These are phyloP conservation scores for Drosophila merina DNA, from an alignment of 2,888 invertebrate genomes.

Conservation along the genomic window DNA sequence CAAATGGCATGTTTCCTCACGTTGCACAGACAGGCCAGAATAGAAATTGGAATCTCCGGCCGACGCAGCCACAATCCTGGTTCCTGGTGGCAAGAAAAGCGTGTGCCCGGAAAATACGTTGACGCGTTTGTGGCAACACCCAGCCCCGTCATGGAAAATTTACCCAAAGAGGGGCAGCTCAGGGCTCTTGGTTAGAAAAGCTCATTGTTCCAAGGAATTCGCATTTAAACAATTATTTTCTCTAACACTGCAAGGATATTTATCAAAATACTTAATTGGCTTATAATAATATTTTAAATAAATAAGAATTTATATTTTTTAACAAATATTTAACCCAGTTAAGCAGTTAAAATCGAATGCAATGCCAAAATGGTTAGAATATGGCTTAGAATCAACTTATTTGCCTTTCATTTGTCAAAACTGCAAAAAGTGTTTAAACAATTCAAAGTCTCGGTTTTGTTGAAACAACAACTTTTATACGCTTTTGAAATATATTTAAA, in stretches of 20 bases:
- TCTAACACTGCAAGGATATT: no score
- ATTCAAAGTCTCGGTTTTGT: background rate
- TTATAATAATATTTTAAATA: background rate
- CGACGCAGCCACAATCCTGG: conserved; percentile 4
- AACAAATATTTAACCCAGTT: background rate
- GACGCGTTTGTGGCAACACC: background rate
- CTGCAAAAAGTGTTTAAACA: background rate
- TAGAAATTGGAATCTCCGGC: conserved; percentile 3
- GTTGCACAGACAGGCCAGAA: conserved; percentile 52
- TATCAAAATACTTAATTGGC: no score
- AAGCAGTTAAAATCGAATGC: background rate
- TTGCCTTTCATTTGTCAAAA: background rate
- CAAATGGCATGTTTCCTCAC: conserved; percentile 56
- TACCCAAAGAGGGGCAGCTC: background rate
- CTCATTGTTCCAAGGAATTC: no score
- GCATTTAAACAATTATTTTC: no score
- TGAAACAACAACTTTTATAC: conserved; percentile 12
- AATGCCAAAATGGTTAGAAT: background rate
- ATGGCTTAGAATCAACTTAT: background rate
- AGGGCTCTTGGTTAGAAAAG: background rate
- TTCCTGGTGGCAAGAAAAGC: conserved; percentile 18
- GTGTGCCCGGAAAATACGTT: conserved; percentile 15
- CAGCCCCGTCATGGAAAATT: background rate
- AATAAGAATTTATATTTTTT: background rate
- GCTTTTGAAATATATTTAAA: conserved; percentile 16